Evolutionary conservation across 1,140 invertebrate genomes (phyloP), one percentile per base, ranked within the genome.

Genomic region (Heliconius himera): DNA sequence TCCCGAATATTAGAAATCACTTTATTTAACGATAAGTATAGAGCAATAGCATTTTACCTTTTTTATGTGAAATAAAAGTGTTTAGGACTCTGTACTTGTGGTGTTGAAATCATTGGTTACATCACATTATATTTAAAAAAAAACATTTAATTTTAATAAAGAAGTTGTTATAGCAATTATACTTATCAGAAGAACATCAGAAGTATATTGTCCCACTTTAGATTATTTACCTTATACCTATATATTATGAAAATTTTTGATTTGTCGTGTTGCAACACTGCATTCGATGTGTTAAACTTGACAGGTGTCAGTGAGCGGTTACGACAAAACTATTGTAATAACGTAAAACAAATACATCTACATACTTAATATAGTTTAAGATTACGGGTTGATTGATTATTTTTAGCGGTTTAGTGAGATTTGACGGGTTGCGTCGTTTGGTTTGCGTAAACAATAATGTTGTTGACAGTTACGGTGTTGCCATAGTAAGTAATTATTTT

Each of bases 381-480:
- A 66, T 66, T 90, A 90, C 86, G 90, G 90, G 90, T 91, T 90
- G 87, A 87, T 88, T 89, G 85, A 90, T 87, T 84, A 85, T 85
- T 90, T 90, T 90, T 91, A 93, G 90, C 82, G 87, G 90, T 89
- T 92, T 90, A 91, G 88, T 88, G 90, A 90, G 85, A 90, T 86
- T 85, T 88, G 87, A 87, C 79, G 83, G 87, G 84, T 88, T 86
- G 82, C 81, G 85, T 88, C 85, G 87, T 91, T 92, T 90, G 88
- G 90, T 92, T 93, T 92, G 90, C 87, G 85, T 87, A 89, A 85
- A 88, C 87, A 88, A 80, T 90, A 92, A 92, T 85, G 89, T 92
- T 91, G 93, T 94, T 94, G 90, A 92, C 88, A 92, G 88, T 93
- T 94, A 89, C 90, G 88, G 89, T 93, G 91, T 94, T 93, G 93